Percentiles rank a stretch among this genome's conserved stretches.
Conservation (phyloP, 2,888 invertebrate genomes). For the Cheilosia soror region DNA sequence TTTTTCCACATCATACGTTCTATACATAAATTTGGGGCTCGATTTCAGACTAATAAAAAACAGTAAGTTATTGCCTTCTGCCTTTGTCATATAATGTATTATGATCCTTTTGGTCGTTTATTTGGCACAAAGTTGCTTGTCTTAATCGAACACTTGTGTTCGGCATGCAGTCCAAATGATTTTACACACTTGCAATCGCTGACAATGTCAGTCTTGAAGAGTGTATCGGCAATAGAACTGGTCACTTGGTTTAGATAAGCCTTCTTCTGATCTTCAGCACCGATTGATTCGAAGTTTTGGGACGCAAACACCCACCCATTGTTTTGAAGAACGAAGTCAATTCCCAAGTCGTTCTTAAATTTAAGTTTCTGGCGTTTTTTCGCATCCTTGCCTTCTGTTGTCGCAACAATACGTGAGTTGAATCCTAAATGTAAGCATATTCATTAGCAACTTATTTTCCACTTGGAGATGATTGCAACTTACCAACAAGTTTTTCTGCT, state of each 20-base stretch:
- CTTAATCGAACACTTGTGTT: constrained; percentile 80
- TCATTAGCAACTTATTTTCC: constrained; percentile 50
- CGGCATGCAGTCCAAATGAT: constrained; percentile 79
- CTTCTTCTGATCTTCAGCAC: constrained; percentile 79
- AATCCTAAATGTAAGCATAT: constrained; percentile 83
- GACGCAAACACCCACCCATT: constrained; percentile 83
- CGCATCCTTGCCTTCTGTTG: constrained; percentile 86
- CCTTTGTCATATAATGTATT: neutral
- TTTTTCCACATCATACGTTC: neutral
- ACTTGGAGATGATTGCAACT: constrained; percentile 56
- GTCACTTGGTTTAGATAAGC: constrained; percentile 79
- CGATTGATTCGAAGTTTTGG: constrained; percentile 80
- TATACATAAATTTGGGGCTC: neutral
- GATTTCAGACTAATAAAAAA: constrained; percentile 4
- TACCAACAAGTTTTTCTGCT: constrained; percentile 82
- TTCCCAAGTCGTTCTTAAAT: constrained; percentile 87
- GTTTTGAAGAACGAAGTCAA: constrained; percentile 86
- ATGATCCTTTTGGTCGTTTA: constrained; percentile 79
- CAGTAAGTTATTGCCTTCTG: neutral
- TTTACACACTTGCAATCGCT: constrained; percentile 81
- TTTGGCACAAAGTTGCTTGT: constrained; percentile 80
- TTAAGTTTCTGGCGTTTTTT: constrained; percentile 86
- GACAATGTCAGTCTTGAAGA: constrained; percentile 82
- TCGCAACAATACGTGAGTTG: constrained; percentile 87
- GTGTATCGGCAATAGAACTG: constrained; percentile 81